Conservation (phyloP, 2,797 vertebrate species). For the Lagodon rhomboides region DNA sequence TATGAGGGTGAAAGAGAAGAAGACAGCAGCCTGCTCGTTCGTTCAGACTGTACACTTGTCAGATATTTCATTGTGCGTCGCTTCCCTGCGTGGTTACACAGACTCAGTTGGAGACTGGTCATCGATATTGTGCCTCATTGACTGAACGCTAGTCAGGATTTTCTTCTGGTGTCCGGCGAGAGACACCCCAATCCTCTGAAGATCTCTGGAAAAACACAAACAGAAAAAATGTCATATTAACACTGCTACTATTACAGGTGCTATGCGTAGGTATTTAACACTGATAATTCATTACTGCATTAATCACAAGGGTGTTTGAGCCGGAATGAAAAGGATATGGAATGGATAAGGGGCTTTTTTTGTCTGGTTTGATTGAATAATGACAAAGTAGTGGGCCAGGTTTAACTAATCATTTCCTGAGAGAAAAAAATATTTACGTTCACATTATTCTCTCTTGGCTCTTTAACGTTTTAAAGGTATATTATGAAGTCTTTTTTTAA, state of each 20-base stretch:
- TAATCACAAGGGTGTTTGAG: background rate
- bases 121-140: conserved; percentile 91
- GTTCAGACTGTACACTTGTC: conserved; percentile 31
- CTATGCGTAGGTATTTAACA: conserved; percentile 9
- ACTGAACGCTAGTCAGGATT: conserved; percentile 96
- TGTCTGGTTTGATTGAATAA: conserved; percentile 2
- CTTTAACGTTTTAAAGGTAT: background rate
- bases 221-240: background rate
- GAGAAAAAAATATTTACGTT: background rate
- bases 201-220: conserved; percentile 86
- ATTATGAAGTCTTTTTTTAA: no score
- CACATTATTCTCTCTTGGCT: background rate
- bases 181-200: conserved; percentile 96
- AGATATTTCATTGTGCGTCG: conserved; percentile 11
- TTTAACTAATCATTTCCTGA: background rate
- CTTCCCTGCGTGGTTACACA: conserved; percentile 81
- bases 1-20: conserved; percentile 14
- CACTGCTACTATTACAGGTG: background rate
- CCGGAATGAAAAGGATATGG: background rate
- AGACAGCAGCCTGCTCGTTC: conserved; percentile 53
- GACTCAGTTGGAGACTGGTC: conserved; percentile 94
- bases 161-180: conserved; percentile 99
- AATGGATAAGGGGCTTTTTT: background rate
- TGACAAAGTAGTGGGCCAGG: background rate
- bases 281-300: background rate